Evolutionary conservation across 2,113 vertebrate species (phyloP).

Genomic region (Tricholaema leucomelas): DNA sequence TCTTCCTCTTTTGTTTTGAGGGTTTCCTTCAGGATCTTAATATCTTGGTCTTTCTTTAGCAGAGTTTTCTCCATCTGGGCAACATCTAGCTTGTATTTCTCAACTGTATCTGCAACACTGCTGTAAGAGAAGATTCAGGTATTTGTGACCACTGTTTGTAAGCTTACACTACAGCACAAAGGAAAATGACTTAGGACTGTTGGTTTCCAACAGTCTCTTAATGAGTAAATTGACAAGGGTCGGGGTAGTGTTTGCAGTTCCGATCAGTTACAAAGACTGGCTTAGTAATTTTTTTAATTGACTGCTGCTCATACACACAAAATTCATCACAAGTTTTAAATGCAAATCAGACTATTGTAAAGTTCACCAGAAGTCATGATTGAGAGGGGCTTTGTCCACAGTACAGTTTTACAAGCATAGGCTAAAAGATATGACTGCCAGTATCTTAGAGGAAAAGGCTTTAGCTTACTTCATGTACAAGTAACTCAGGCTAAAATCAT

Average conservation of each 20-base stretch:
- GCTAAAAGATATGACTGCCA: not conserved
- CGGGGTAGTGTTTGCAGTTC: accelerated
- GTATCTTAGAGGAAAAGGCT: not conserved
- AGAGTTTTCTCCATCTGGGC: slow-evolving; percentile 69
- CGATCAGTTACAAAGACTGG: not conserved
- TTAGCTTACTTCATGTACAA: not conserved
- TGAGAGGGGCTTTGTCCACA: too few species aligned
- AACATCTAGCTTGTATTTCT: slow-evolving; percentile 74
- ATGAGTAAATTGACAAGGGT: not conserved
- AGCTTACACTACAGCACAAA: not conserved
- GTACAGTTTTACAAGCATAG: not conserved
- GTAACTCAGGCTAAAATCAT: not conserved
- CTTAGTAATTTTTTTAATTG: not conserved
- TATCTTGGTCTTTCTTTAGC: slow-evolving; percentile 79
- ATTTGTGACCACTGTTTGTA: not conserved
- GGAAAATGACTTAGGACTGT: not conserved
- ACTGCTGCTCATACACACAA: not conserved
- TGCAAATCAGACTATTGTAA: not conserved
- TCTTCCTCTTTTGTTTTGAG: slow-evolving; percentile 78
- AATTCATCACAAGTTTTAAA: not conserved
- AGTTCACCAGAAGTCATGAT: not conserved
- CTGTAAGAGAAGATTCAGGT: slow-evolving; percentile 68
- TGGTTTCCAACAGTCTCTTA: not conserved
- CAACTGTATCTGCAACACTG: slow-evolving; percentile 72
- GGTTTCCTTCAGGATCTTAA: slow-evolving; percentile 74